Base-by-base conservation (phyloP, 1,140 invertebrate genomes). In the Heliconius hermathena region DNA sequence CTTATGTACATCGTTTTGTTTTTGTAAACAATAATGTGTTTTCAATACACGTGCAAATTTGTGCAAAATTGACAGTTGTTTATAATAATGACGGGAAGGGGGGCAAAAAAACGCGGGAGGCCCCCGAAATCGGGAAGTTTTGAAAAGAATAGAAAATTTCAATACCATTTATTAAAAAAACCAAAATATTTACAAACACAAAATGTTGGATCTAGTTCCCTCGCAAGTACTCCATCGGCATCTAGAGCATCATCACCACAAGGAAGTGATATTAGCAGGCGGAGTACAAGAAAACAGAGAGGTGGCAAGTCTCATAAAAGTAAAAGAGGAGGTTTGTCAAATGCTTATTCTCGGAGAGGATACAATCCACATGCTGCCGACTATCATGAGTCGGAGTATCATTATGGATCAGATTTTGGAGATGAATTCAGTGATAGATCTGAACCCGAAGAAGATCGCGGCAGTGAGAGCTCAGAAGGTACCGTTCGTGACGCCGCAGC, bases 361-460 rank as follows among this genome's bases (percentile, higher is more conserved):
- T 98, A 97, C 90, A 97, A 97, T 94, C 96, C 96, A 13, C 94
- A 95, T 74, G 96, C 95, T 20, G 95, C 96, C n/a, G 97, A 97
- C 78, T 96, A 97, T 85, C 96, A 97, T 81, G 97, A 98, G 85
- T 97, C 97, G 2, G 98, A 98, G 87, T 98, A 98, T 91, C 97
- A 98, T 90, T 98, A 98, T 93, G 98, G 98, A 1, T 98, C 97
- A 4, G 98, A 98, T 91, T 98, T 98, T 91, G 97, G 97, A 4
- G 97, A 98, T 87, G 97, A 97, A 79, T 97, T 97, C 0, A 97
- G 97, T 89, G 97, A 97, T 73, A 95, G 95, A 83, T 97, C 97
- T 84, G 97, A 96, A 89, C 96, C 97, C 2, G 95, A 96, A 74
- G 97, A 98, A 87, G 97, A 97, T 84, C 91, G 97, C 26, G 95